Base-by-base conservation (phyloP, 2,113 vertebrate species). In the Electrona antarctica region DNA sequence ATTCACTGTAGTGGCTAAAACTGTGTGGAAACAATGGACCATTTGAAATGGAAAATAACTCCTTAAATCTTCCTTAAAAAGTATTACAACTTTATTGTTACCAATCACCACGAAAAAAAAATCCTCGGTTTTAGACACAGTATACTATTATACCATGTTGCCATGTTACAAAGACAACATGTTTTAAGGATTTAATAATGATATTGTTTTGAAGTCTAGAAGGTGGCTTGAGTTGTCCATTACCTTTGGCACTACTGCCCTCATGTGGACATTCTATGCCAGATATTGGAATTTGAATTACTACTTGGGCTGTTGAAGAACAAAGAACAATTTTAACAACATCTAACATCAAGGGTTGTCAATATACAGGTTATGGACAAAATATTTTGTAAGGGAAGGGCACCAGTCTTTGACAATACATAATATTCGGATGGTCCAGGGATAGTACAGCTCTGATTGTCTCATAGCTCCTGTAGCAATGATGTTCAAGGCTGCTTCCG, bases 401-500 rank as follows among this genome's bases (percentile, higher is more conserved):
- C 90, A 86, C 92, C 92, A 91, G 47, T 92, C 92, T 82, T 92
- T 92, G 56, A 78, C 56, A n/a, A 87, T 3, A 56, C 69, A 66
- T 0, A 85, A 0, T 3, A 87, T 21, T 45, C 65, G 75, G 61
- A 91, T 85, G 81, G 86, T 93, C 93, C 91, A 90, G 0, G 95
- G 96, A 80, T 94, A 96, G 87, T 91, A 96, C 6, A 94, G 46
- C 52, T 95, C 92, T 0, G 8, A 15, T 5, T 86, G 62, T 5
- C 90, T 89, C 0, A 74, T 82, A 0, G 92, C 91, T 7, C 95
- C 93, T 0, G 92, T 92, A 0, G 48, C 89, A 66, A 96, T 79
- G 75, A 97, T 94, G 45, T 94, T 90, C 29, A 94, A 75, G 0
- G 95, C 95, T 0, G 95, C 93, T 0, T 94, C 95, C 2, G 92